Conservation (phyloP, 2,797 vertebrate genomes). For the Pangasius krempfi region DNA sequence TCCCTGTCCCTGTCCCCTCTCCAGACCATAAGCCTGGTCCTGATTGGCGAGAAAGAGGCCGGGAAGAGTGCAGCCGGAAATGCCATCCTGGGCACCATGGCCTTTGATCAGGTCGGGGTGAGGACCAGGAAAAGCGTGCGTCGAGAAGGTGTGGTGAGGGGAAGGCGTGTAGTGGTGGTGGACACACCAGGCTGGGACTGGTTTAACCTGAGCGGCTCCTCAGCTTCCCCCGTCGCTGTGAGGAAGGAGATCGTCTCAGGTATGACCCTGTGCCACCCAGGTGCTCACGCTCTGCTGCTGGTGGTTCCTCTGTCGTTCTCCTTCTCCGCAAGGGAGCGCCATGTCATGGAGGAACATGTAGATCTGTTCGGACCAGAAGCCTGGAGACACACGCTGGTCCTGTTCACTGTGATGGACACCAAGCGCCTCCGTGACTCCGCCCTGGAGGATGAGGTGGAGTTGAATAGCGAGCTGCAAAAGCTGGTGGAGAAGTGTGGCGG, state of each 20-base stretch:
- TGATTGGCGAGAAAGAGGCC: conserved; percentile 55
- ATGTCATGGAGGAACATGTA: conserved; percentile 52
- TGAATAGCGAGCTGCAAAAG: conserved; percentile 43
- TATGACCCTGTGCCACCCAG: conserved; percentile 55
- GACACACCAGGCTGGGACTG: conserved; percentile 61
- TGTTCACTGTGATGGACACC: conserved; percentile 54
- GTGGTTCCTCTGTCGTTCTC: conserved; percentile 58
- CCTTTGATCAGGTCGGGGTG: conserved; percentile 50
- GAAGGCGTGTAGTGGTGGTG: conserved; percentile 41
- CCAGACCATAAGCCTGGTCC: conserved; percentile 41
- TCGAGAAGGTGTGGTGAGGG: conserved; percentile 36
- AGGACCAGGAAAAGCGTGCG: conserved; percentile 45
- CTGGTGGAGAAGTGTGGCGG: conserved; percentile 54
- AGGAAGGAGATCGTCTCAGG: conserved; percentile 45
- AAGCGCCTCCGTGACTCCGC: conserved; percentile 36
- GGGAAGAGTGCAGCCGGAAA: conserved; percentile 57
- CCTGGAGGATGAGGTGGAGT: conserved; percentile 51
- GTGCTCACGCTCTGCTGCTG: conserved; percentile 56
- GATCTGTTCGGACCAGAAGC: conserved; percentile 54
- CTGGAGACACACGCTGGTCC: conserved; percentile 55
- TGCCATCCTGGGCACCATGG: conserved; percentile 50
- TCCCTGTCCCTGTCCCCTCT: conserved; percentile 2
- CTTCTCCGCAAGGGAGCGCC: conserved; percentile 43
- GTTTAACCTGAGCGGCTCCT: conserved; percentile 44
- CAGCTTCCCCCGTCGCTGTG: conserved; percentile 1